Percentiles rank a stretch among this genome's conserved stretches.
phyloP scores from a whole-genome alignment of 2,797 vertebrate species.

The Xiphorhynchus erythropygius region DNA sequence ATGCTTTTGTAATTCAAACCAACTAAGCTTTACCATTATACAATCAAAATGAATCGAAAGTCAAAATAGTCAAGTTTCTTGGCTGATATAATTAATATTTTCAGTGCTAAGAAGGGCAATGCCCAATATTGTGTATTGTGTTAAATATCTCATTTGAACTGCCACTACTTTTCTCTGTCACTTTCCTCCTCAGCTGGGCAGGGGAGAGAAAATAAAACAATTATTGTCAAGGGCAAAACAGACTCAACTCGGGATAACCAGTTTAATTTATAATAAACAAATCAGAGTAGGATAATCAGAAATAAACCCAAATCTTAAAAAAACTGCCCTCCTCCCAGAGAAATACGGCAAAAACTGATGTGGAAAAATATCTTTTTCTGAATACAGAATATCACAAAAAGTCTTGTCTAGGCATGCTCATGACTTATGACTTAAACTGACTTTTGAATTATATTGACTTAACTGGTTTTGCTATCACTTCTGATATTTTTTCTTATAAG shows the following conservation, averaged over 20 bases:
- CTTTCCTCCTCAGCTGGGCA: not conserved
- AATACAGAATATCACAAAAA: not conserved
- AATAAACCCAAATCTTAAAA: not conserved
- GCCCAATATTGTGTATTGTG: not conserved
- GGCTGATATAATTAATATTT: not conserved
- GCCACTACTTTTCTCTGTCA: not conserved
- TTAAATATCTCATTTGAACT: not conserved
- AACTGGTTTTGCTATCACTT: not conserved
- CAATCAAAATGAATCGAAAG: not conserved
- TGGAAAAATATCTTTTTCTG: not conserved
- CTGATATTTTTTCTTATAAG: not conserved
- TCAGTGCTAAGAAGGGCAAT: not conserved
- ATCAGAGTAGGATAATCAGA: not conserved
- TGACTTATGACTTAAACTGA: not conserved
- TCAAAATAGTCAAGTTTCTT: not conserved
- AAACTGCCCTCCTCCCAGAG: not conserved
- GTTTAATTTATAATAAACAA: not conserved
- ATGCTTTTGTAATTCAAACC: slow-evolving; percentile 3
- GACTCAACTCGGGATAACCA: not conserved
- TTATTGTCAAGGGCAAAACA: too few species aligned
- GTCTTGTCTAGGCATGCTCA: not conserved
- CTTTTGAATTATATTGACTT: not conserved
- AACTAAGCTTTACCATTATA: not conserved
- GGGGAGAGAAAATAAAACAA: not conserved
- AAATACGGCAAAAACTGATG: not conserved